Evolutionary conservation across 1,140 invertebrate species (phyloP).

Genomic region (Doryteuthis pealeii): DNA sequence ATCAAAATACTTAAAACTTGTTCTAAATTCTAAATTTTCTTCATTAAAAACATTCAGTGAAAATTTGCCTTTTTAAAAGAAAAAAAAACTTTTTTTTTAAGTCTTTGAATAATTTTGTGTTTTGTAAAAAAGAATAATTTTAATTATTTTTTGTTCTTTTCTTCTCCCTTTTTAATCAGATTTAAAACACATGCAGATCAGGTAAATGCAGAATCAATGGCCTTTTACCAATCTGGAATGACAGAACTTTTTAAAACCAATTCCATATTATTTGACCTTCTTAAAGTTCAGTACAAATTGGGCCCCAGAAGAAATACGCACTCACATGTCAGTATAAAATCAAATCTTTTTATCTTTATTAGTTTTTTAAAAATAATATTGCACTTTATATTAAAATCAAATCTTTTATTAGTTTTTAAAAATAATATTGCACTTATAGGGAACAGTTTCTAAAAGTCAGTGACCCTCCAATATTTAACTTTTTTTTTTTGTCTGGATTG

Average conservation of each 20-base stretch:
- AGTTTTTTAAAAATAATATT: too few species aligned
- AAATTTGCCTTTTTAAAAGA: constrained; percentile 9
- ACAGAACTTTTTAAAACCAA: constrained; percentile 64
- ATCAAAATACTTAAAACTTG: too few species aligned
- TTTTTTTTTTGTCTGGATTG: too few species aligned
- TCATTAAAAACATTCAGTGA: too few species aligned
- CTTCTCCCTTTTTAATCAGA: constrained; percentile 40
- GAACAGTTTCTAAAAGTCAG: too few species aligned
- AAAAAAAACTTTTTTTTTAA: too few species aligned
- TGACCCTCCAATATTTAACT: too few species aligned
- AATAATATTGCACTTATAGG: too few species aligned
- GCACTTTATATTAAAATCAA: too few species aligned
- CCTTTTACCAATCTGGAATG: constrained; percentile 64
- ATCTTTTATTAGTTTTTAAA: too few species aligned
- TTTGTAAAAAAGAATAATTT: not conserved
- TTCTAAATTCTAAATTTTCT: too few species aligned
- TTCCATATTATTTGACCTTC: constrained; percentile 59
- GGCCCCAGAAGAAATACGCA: constrained; percentile 59
- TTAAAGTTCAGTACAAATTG: constrained; percentile 61
- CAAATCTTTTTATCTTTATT: too few species aligned
- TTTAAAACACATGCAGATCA: constrained; percentile 68
- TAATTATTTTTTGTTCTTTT: not conserved
- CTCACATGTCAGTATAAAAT: constrained; percentile 54
- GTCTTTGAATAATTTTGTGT: not conserved
- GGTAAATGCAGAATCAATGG: constrained; percentile 67